These are phyloP conservation scores for Himalopsyche japonica DNA, from an alignment of 2,888 invertebrate species.

Conservation along the genomic window DNA sequence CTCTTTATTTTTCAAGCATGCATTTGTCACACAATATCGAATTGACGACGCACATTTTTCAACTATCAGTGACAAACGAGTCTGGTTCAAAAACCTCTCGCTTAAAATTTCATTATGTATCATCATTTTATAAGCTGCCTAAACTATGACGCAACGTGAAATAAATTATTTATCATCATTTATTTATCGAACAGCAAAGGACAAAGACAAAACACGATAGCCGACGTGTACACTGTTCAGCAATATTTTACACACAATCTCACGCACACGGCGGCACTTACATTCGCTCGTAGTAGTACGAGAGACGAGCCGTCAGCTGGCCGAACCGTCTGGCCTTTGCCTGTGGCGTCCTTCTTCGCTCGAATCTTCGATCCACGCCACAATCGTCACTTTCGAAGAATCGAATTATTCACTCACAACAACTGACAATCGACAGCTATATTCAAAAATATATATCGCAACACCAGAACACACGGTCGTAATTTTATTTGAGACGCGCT, in stretches of 20 bases:
- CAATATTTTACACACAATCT: background rate
- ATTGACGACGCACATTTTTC: background rate
- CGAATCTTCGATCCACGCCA: background rate
- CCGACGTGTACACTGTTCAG: background rate
- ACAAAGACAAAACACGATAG: background rate
- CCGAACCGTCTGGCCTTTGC: slow-evolving; percentile 3
- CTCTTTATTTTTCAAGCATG: background rate
- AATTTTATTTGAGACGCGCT: slow-evolving; percentile 11
- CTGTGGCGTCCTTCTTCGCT: background rate
- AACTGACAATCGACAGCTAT: background rate
- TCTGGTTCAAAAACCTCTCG: too few species aligned
- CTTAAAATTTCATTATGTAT: background rate
- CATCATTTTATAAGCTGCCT: too few species aligned
- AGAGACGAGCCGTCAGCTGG: background rate
- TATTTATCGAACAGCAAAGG: background rate
- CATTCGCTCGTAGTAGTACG: background rate
- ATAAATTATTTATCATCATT: background rate
- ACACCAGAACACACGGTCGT: background rate
- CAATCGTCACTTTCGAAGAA: background rate
- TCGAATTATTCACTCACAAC: background rate
- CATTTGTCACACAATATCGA: background rate
- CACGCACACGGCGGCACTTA: background rate
- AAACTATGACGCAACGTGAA: background rate
- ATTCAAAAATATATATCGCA: background rate
- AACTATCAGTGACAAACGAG: too few species aligned